A percentile compares a stretch with the other conserved stretches of the same genome.
Conservation (phyloP, 2,797 vertebrate genomes). For the Paramormyrops hopkinsi region DNA sequence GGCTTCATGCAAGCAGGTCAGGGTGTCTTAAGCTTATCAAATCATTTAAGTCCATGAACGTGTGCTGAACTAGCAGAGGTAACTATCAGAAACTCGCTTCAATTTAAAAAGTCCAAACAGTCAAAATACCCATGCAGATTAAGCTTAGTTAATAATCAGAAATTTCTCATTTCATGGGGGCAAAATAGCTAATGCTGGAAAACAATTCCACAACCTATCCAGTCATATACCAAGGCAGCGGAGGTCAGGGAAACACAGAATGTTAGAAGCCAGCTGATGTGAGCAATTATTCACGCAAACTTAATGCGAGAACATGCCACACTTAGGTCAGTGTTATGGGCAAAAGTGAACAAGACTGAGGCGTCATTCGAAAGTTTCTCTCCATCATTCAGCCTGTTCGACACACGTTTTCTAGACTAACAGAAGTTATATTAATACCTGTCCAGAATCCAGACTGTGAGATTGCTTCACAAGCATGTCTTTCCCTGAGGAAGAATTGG, state of each 20-base stretch:
- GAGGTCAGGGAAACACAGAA: background rate
- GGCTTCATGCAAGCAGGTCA: background rate
- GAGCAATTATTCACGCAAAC: background rate
- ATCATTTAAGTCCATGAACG: background rate
- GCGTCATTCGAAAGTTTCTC: background rate
- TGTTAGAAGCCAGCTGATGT: background rate
- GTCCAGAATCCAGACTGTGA: slow-evolving; percentile 66
- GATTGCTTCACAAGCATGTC: slow-evolving; percentile 77
- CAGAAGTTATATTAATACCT: slow-evolving; percentile 58
- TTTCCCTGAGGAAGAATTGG: slow-evolving; percentile 68
- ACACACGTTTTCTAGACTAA: background rate
- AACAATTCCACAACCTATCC: slow-evolving; percentile 22
- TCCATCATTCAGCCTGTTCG: background rate
- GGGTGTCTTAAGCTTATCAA: background rate
- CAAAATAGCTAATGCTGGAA: slow-evolving; percentile 16
- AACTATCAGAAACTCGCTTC: slow-evolving; percentile 22
- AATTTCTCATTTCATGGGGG: slow-evolving; percentile 24
- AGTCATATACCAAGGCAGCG: slow-evolving; percentile 25
- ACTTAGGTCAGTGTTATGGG: background rate
- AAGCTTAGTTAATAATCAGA: slow-evolving; percentile 30
- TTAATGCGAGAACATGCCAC: background rate
- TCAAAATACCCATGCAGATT: slow-evolving; percentile 15
- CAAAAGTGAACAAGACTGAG: background rate
- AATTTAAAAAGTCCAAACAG: slow-evolving; percentile 27
- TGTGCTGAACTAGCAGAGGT: background rate